Conservation (phyloP, 2,797 vertebrate species). For the Lagorchestes hirsutus region DNA sequence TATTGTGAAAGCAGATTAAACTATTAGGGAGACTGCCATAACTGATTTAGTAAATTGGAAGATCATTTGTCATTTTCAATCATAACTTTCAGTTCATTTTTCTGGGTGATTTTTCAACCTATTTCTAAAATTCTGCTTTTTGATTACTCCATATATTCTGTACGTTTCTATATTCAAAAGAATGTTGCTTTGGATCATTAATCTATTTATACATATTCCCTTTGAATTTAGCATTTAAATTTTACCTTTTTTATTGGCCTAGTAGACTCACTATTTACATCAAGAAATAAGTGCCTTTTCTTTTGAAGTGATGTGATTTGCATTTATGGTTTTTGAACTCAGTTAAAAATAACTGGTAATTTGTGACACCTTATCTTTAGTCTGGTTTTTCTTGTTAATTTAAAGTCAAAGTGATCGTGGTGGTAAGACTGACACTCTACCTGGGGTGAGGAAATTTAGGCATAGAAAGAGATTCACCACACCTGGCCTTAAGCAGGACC, state of each 20-base stretch:
- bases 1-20: constrained; percentile 74
- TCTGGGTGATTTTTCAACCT: constrained; percentile 72
- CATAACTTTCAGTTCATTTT: constrained; percentile 68
- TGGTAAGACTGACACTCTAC: neutral
- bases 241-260: constrained; percentile 12
- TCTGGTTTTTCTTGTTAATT: neutral
- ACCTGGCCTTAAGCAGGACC: neutral
- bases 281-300: constrained; percentile 8
- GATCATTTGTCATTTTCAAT: constrained; percentile 75
- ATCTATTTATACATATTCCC: neutral
- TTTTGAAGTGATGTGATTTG: constrained; percentile 17
- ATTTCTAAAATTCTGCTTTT: constrained; percentile 43
- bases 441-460: neutral
- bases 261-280: constrained; percentile 30
- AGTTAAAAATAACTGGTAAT: constrained; percentile 8
- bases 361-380: neutral
- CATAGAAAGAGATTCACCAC: constrained; percentile 1
- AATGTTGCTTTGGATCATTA: constrained; percentile 43
- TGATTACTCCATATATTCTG: constrained; percentile 32
- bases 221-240: constrained; percentile 49
- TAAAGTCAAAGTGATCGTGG: neutral
- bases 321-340: constrained; percentile 24
- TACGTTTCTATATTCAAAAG: constrained; percentile 49
- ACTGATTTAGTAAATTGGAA: constrained; percentile 76
- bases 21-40: constrained; percentile 74